These are phyloP conservation scores for Erebia ligea DNA, from an alignment of 2,888 invertebrate species.

Conservation along the genomic window DNA sequence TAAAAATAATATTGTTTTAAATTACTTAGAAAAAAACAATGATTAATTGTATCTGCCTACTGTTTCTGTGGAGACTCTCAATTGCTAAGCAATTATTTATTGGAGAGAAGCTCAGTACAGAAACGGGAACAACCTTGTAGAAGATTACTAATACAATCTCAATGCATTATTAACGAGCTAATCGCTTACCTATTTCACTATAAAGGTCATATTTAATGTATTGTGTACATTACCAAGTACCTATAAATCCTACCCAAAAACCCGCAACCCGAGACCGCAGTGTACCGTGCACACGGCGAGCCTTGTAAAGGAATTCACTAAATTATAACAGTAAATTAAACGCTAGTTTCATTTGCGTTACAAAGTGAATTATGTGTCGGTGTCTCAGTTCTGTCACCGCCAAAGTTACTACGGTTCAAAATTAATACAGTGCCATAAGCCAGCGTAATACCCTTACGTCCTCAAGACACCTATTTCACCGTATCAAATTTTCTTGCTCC, in stretches of 20 bases:
- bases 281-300: conserved; percentile 52
- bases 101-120: neutral
- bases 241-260: conserved; percentile 45
- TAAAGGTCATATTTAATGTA: conserved; percentile 35
- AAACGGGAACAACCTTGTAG: neutral
- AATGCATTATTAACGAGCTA: conserved; percentile 13
- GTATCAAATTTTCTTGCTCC: conserved; percentile 71
- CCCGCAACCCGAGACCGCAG: conserved; percentile 45
- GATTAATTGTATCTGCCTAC: neutral
- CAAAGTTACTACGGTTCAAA: conserved; percentile 83
- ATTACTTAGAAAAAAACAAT: no score
- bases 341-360: conserved; percentile 82
- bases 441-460: conserved; percentile 73
- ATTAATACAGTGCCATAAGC: conserved; percentile 83
- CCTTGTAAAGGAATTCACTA: conserved; percentile 77
- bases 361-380: conserved; percentile 81
- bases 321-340: conserved; percentile 83
- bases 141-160: conserved; percentile 7
- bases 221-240: conserved; percentile 42
- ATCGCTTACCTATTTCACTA: conserved; percentile 18
- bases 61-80: neutral
- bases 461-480: conserved; percentile 70
- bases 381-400: conserved; percentile 83
- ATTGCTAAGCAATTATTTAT: neutral
- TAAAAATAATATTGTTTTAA: no score